These are phyloP conservation scores for Rhinella marina DNA, from an alignment of 2,797 vertebrate genomes.

Conservation along the genomic window DNA sequence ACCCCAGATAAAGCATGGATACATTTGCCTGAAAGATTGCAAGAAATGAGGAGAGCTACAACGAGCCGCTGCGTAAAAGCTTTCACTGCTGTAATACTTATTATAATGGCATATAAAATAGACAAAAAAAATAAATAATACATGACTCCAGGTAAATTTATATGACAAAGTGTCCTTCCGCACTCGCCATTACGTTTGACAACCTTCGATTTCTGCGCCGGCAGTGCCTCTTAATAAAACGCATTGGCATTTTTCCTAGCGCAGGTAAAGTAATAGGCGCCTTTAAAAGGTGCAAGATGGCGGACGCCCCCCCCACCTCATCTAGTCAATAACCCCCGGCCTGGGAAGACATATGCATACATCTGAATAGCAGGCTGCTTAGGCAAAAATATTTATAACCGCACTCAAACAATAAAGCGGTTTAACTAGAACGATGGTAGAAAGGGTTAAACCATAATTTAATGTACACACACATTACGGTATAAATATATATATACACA, in stretches of 20 bases:
- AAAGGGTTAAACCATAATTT: slow-evolving; percentile 46
- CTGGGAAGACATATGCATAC: slow-evolving; percentile 18
- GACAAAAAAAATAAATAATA: slow-evolving; percentile 87
- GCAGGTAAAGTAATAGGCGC: slow-evolving; percentile 71
- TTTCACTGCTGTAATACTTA: slow-evolving; percentile 88
- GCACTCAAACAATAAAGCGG: slow-evolving; percentile 56
- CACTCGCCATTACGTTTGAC: slow-evolving; percentile 85
- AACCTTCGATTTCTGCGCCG: slow-evolving; percentile 78
- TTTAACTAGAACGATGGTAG: slow-evolving; percentile 25
- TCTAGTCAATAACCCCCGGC: slow-evolving; percentile 67
- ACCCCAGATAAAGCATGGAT: slow-evolving; percentile 80
- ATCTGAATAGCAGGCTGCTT: slow-evolving; percentile 65
- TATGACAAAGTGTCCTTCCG: slow-evolving; percentile 86
- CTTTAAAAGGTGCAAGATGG: slow-evolving; percentile 65
- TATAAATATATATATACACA: background rate
- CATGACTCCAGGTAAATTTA: slow-evolving; percentile 88
- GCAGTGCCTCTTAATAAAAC: slow-evolving; percentile 82
- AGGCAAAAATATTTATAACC: slow-evolving; percentile 65
- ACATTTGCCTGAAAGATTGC: slow-evolving; percentile 81
- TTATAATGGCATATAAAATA: slow-evolving; percentile 93
- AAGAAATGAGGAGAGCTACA: slow-evolving; percentile 80
- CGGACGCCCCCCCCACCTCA: slow-evolving; percentile 68
- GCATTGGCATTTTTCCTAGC: slow-evolving; percentile 67
- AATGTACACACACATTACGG: background rate
- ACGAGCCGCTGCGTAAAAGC: slow-evolving; percentile 83